phyloP scores from a whole-genome alignment of 2,113 vertebrate genomes.

The Raphicerus campestris region DNA sequence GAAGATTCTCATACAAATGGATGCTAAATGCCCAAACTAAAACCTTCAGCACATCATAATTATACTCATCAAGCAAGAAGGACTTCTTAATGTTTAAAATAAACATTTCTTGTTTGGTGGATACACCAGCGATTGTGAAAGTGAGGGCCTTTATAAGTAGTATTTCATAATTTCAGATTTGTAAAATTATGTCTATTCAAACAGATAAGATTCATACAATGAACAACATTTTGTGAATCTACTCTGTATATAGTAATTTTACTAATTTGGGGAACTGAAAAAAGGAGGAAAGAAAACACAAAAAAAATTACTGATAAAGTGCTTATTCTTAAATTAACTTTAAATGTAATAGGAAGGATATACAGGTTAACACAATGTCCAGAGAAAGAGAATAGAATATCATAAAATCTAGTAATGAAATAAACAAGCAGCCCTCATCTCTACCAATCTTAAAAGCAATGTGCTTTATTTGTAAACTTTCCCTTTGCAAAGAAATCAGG shows the following conservation, averaged over 20 bases:
- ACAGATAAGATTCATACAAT: not conserved
- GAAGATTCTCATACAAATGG: slow-evolving; percentile 21
- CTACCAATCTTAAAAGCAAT: not conserved
- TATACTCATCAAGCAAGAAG: slow-evolving; percentile 46
- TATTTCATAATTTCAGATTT: slow-evolving; percentile 18
- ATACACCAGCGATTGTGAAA: not conserved
- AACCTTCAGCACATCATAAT: slow-evolving; percentile 33
- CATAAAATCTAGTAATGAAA: not conserved
- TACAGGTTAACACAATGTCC: not conserved
- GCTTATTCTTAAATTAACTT: not conserved
- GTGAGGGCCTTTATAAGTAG: slow-evolving; percentile 11
- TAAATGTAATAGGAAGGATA: not conserved
- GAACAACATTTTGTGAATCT: not conserved
- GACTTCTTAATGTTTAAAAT: not conserved
- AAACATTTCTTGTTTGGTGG: not conserved
- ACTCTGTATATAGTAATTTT: not conserved
- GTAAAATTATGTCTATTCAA: not conserved
- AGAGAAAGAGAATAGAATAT: not conserved
- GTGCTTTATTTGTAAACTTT: not conserved
- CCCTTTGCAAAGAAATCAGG: not conserved
- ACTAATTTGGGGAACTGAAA: not conserved
- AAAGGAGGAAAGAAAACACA: not conserved
- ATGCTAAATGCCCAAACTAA: slow-evolving; percentile 43
- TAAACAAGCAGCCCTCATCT: not conserved
- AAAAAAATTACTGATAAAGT: not conserved